Conservation (phyloP, 2,113 vertebrate genomes). For the Dromaius novaehollandiae region DNA sequence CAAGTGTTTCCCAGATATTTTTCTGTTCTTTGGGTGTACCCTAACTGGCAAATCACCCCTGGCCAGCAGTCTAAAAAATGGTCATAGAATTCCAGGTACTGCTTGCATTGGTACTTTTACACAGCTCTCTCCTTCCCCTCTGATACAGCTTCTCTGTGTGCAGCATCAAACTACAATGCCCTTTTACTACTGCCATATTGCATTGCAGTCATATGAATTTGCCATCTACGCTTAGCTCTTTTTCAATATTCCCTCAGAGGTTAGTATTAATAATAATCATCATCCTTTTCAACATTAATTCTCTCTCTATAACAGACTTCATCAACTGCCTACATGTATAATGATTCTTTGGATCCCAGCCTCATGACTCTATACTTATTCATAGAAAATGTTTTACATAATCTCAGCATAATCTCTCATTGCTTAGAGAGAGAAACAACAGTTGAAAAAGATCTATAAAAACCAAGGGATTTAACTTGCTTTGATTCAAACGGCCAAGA, state of each 20-base stretch:
- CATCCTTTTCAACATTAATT: slow-evolving; percentile 14
- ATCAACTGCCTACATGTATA: neutral
- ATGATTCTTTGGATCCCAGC: neutral
- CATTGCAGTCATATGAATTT: slow-evolving; percentile 20
- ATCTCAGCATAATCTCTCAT: neutral
- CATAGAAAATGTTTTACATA: slow-evolving; percentile 34
- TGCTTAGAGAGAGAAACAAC: neutral
- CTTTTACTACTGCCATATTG: slow-evolving; percentile 33
- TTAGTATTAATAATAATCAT: neutral
- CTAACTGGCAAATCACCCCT: neutral
- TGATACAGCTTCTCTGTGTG: neutral
- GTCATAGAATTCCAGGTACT: slow-evolving; percentile 23
- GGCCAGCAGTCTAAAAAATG: neutral
- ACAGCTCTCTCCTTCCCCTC: neutral
- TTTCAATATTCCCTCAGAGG: neutral
- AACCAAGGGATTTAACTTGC: neutral
- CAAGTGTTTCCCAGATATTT: neutral
- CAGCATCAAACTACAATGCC: slow-evolving; percentile 35
- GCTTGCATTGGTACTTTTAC: neutral
- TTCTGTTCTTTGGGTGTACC: neutral
- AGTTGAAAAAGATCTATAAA: neutral
- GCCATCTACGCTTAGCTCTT: neutral
- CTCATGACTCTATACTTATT: slow-evolving; percentile 10
- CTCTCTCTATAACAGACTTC: neutral
- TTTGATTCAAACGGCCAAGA: neutral